Evolutionary conservation across 37 sponge, comb jelly and placozoan genomes (phyloP).

Genomic region (Crambe crambe): DNA sequence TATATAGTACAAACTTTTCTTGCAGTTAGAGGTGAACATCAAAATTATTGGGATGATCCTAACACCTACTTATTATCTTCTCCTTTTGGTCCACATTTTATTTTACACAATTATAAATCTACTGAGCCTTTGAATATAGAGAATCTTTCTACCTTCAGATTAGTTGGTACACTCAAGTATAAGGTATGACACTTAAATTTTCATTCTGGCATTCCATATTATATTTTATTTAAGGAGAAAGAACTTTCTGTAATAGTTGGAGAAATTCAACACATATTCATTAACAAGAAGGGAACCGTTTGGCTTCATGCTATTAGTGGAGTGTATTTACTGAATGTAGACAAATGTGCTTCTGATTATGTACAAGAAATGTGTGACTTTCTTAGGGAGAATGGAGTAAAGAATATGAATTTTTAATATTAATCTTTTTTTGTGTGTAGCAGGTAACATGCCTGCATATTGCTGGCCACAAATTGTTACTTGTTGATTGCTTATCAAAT

Average conservation of each 20-base stretch:
- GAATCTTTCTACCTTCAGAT: neutral
- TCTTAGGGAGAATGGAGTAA: neutral
- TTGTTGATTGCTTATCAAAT: too few species aligned
- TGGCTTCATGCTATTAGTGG: conserved; percentile 13
- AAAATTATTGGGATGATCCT: neutral
- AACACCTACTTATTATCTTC: neutral
- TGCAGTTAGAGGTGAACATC: neutral
- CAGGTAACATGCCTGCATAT: too few species aligned
- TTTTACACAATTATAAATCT: neutral
- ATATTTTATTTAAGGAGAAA: neutral
- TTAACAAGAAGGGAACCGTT: neutral
- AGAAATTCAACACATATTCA: neutral
- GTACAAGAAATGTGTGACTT: neutral
- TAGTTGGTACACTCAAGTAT: neutral
- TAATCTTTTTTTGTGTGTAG: too few species aligned
- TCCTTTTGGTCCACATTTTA: neutral
- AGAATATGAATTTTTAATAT: too few species aligned
- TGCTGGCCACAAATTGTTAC: too few species aligned
- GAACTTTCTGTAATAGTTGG: neutral
- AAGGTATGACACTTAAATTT: neutral
- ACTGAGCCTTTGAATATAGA: neutral
- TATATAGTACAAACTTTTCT: neutral
- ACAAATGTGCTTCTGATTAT: neutral
- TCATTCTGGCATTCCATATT: too few species aligned
- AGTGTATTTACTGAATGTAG: neutral